Base-by-base conservation (phyloP, 1,140 invertebrate species). In the Aculops lycopersici region DNA sequence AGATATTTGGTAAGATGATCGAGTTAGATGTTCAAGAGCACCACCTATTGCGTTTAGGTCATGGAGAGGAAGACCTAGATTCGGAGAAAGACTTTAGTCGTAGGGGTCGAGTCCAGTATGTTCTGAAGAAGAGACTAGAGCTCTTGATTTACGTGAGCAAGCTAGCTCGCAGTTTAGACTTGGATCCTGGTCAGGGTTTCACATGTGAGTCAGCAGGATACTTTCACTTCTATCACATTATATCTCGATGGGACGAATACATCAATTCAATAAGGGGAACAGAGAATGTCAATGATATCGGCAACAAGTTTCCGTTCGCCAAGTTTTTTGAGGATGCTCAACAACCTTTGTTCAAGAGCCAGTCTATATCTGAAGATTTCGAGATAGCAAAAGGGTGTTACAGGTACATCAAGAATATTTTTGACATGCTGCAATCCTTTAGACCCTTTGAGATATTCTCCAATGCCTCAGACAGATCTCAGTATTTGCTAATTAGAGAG, bases 1-100 rank as follows among this genome's bases (percentile, higher is more conserved):
- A 97, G 57, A 62, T 99, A 21, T 99, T 99, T 60, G 92, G 98
- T 56, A 99, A 99, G 59, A 95, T 99, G 47, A 97, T 95, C 60
- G 73, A 74, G 4, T 56, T 98, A 35, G 90, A 98, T 53, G 81
- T 98, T 40, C 90, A 98, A 52, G 90, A 98, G 53, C 60, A 90
- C 2, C 90, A 98, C 69, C 61, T 98, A 39, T 55, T 98, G 20
- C 83, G 92, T 74, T 64, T 98, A n/a, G 88, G 92, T 57, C 92
- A 98, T 54, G 92, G 92, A 38, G 92, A 98, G 59, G 88, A 97
- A 56, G 78, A 81, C 2, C 55, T 99, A 4, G 90, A 97, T 54
- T 98, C 92, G 0, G 86, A 95, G 54, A 98, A 98, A 58, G 86
- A 95, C 56, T 97, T 90, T 52, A 92, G 83, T 49, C 70, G 79